Conservation (phyloP, 1,140 invertebrate genomes). For the Panulirus ornatus region DNA sequence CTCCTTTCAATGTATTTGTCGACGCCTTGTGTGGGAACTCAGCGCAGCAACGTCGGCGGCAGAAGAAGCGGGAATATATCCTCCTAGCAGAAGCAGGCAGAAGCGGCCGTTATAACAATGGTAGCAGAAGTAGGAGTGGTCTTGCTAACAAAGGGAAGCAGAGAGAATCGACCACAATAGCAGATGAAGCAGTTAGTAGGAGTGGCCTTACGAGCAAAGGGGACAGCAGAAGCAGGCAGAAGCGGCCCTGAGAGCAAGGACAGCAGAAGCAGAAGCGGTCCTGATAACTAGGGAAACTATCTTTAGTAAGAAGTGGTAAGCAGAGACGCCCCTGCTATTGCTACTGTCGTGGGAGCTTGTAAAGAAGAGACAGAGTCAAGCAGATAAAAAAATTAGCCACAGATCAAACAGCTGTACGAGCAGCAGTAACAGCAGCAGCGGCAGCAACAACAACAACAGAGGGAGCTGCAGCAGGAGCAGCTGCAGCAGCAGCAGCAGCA, state of each 20-base stretch:
- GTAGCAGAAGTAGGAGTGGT: neutral
- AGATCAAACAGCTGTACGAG: neutral
- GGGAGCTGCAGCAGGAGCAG: neutral
- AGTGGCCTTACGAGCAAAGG: neutral
- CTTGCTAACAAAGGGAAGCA: neutral
- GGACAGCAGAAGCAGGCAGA: neutral
- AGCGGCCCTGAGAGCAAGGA: neutral
- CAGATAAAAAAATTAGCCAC: too few relatives aligned
- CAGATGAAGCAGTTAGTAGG: neutral
- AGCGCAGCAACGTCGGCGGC: neutral
- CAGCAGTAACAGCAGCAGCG: neutral
- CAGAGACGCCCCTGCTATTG: too few relatives aligned
- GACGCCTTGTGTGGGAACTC: too few relatives aligned
- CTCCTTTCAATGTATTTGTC: too few relatives aligned
- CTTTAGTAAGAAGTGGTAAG: too few relatives aligned
- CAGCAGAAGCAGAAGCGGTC: too few relatives aligned
- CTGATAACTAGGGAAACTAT: too few relatives aligned
- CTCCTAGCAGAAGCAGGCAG: neutral
- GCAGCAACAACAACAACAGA: neutral
- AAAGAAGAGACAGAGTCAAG: neutral
- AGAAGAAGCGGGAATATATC: neutral
- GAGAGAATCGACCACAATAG: neutral
- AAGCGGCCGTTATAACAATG: neutral
- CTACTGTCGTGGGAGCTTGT: neutral
- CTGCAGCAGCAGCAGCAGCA: neutral